Base-by-base conservation (phyloP, 1,140 invertebrate genomes). In the Drosophila micromelanica region DNA sequence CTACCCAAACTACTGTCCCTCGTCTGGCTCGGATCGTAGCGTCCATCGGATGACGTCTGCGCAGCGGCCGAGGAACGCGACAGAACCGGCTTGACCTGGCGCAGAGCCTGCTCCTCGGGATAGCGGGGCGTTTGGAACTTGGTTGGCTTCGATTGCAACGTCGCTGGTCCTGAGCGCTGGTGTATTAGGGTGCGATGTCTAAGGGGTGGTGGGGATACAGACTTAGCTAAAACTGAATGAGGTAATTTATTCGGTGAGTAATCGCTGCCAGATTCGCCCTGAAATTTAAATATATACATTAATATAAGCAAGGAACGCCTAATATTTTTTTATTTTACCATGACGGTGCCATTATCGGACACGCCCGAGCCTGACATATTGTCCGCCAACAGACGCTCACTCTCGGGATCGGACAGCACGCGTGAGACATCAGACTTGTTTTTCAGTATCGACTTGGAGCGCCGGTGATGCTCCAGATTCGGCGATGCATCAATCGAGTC, bases 361-460 rank as follows among this genome's bases (percentile, higher is more conserved):
- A 92, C 90, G 49, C 91, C 92, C 13, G 92, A 92, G 23, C 92
- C 92, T 32, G 94, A 94, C 62, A 93, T 92, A 71, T 93, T 94
- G 84, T 96, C 95, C 8, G 94, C 93, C 68, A 96, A 95, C 35
- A 97, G 93, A 74, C 96, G 95, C 92, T 97, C 96, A 61, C 95
- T 96, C 92, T 97, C 96, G 23, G 96, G 96, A 91, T 95, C 94
- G 51, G 92, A 91, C 76, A 92, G 91, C 54, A 91, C 77, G 67
- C 90, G 70, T 59, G 89, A 81, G 75, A 91, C 93, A 79, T 96
- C 95, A 40, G 95, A 95, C 91, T 94, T 94, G 78, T 95, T 95
- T 93, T 96, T 97, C 76, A 97, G 92, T 86, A 97, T 96, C 64
- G 96, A 96, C 92, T 96, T 96, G 49, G 95, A 96, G 79, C 94